Percentiles rank a stretch among this genome's conserved stretches.
Conservation (phyloP, 2,113 vertebrate species). For the Melozone crissalis region DNA sequence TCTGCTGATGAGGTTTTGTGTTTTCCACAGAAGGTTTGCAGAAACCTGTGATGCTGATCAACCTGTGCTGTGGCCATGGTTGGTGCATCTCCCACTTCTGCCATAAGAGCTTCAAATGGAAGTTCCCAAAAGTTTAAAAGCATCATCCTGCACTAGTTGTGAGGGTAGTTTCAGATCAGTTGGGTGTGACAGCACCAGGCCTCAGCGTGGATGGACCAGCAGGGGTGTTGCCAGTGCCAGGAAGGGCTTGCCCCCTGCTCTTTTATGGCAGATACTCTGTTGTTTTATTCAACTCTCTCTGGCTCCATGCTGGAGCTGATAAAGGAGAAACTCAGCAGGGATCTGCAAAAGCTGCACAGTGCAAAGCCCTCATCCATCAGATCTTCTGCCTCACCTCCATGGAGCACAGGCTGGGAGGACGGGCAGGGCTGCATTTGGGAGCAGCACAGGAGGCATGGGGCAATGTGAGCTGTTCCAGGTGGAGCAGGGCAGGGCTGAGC, state of each 20-base stretch:
- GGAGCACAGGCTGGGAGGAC: neutral
- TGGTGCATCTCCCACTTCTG: neutral
- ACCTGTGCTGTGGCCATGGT: neutral
- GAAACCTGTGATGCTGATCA: neutral
- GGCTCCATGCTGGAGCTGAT: neutral
- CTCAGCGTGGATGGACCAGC: neutral
- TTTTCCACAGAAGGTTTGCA: neutral
- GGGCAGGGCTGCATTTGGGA: neutral
- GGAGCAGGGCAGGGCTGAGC: neutral
- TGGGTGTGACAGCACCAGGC: neutral
- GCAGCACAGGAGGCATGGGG: neutral
- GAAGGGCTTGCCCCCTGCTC: neutral
- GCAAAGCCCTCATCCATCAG: neutral
- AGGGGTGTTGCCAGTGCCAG: neutral
- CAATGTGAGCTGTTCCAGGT: neutral
- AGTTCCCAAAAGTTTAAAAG: neutral
- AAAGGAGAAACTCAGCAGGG: neutral
- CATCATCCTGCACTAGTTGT: neutral
- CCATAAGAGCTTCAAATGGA: neutral
- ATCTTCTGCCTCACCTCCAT: neutral
- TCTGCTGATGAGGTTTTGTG: neutral
- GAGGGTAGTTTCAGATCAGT: neutral
- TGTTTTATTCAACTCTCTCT: neutral
- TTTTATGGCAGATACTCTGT: neutral
- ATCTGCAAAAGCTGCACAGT: neutral